Conservation (phyloP, 2,888 invertebrate species). For the Belgica antarctica region DNA sequence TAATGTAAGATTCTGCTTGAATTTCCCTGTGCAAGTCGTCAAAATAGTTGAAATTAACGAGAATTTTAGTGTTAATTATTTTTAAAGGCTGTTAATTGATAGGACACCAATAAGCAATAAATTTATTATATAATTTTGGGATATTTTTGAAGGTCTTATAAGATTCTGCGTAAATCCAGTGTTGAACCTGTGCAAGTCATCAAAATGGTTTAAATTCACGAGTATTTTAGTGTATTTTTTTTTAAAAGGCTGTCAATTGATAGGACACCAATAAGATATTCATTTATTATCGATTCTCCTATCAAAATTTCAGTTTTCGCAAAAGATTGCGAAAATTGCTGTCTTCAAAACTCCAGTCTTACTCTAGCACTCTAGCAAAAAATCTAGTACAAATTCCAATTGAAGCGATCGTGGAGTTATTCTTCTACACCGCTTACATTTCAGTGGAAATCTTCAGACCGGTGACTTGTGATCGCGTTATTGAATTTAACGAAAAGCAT, state of each 20-base stretch:
- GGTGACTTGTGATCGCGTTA: conserved; percentile 34
- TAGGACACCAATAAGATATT: no score
- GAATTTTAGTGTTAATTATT: neutral
- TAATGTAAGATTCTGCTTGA: neutral
- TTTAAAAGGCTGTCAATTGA: no score
- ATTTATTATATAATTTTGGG: no score
- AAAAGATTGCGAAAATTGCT: no score
- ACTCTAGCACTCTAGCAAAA: neutral
- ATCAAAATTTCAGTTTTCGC: no score
- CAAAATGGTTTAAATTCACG: no score
- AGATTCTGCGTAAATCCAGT: no score
- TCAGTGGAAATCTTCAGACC: conserved; percentile 33
- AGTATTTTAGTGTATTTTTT: no score
- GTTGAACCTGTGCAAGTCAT: no score
- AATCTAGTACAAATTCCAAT: conserved; percentile 25
- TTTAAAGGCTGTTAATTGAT: neutral
- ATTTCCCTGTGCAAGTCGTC: neutral
- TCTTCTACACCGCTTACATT: neutral
- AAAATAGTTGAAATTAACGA: neutral
- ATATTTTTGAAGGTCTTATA: no score
- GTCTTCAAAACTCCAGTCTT: neutral
- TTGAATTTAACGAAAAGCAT: conserved; percentile 25
- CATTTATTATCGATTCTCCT: no score
- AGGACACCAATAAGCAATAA: no score
- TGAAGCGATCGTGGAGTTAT: neutral